Conservation (phyloP, 2,113 vertebrate genomes). For the Otus sunia region DNA sequence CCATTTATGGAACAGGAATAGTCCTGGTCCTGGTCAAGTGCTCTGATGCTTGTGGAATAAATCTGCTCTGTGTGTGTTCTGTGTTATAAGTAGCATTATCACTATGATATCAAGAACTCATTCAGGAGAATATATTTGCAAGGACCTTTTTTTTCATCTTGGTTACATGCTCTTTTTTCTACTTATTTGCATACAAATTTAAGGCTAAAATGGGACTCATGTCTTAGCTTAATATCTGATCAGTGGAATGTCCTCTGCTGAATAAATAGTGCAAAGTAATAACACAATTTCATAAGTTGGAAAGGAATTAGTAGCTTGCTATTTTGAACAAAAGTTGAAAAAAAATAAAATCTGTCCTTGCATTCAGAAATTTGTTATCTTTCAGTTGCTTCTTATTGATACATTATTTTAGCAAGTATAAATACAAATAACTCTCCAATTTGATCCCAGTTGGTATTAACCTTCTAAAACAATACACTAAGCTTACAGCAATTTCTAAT, state of each 20-base stretch:
- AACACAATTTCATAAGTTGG: neutral
- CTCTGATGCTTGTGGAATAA: neutral
- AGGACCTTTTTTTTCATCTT: neutral
- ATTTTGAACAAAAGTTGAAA: neutral
- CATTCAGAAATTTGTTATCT: neutral
- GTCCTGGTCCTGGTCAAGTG: neutral
- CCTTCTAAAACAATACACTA: neutral
- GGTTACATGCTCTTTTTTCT: neutral
- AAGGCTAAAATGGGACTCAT: rapidly evolving
- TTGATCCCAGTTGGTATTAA: neutral
- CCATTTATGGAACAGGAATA: neutral
- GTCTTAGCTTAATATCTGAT: neutral
- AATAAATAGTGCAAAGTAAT: neutral
- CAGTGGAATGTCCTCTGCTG: neutral
- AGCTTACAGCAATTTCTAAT: neutral
- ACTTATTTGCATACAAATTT: neutral
- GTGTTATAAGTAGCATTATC: neutral
- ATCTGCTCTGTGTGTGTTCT: neutral
- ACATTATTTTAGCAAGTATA: neutral
- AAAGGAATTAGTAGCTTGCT: neutral
- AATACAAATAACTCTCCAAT: neutral
- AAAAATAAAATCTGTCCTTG: neutral
- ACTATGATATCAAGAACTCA: rapidly evolving
- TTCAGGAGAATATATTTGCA: neutral
- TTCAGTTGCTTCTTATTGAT: neutral